Evolutionary conservation across 2,888 invertebrate genomes (phyloP).

Genomic region (Prenolepis imparis): DNA sequence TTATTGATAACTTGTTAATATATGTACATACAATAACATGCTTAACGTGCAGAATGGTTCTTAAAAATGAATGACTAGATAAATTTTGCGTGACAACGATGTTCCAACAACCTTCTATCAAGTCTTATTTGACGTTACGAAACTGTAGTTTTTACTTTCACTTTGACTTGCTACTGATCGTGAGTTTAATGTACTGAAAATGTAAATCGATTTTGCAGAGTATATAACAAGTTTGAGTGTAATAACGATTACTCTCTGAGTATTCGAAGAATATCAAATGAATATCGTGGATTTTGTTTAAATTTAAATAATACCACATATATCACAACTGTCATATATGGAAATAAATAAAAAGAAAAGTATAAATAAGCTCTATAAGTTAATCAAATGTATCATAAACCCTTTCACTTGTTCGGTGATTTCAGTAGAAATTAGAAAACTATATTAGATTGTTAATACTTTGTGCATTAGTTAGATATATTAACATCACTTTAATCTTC

Average conservation of each 20-base stretch:
- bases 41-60: background rate
- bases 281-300: background rate
- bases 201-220: slow-evolving; percentile 39
- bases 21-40: background rate
- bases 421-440: background rate
- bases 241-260: background rate
- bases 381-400: slow-evolving; percentile 12
- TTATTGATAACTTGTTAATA: background rate
- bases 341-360: slow-evolving; percentile 6
- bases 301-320: background rate
- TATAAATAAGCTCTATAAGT: background rate
- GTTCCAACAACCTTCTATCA: background rate
- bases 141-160: slow-evolving; percentile 54
- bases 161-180: slow-evolving; percentile 47
- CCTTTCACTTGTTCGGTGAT: background rate
- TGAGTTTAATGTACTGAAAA: slow-evolving; percentile 29
- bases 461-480: background rate
- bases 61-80: background rate
- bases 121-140: slow-evolving; percentile 23
- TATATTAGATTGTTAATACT: slow-evolving; percentile 1
- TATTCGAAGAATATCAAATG: background rate
- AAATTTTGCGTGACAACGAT: slow-evolving; percentile 22
- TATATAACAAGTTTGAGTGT: slow-evolving; percentile 21
- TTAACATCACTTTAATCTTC: background rate
- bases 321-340: background rate